phyloP scores from a whole-genome alignment of 2,797 vertebrate species.

The Amniataba percoides region DNA sequence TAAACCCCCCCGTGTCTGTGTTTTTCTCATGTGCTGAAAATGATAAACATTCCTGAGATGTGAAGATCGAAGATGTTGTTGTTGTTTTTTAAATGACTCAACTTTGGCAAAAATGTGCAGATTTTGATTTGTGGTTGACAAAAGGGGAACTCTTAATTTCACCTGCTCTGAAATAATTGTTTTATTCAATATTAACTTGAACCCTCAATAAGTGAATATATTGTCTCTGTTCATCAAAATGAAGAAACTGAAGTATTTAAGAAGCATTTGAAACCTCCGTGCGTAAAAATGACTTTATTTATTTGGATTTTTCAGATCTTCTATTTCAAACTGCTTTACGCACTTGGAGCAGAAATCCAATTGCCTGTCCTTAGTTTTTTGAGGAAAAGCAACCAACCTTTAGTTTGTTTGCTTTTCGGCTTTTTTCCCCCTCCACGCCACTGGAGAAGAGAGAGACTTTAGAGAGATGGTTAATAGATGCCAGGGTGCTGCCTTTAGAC shows the following conservation, averaged over 20 bases:
- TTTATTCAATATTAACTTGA: neutral
- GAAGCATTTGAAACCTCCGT: neutral
- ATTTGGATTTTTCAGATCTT: neutral
- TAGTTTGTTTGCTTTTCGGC: constrained; percentile 90
- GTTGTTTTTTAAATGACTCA: neutral
- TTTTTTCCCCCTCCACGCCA: constrained; percentile 75
- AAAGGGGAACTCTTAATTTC: neutral
- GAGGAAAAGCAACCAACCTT: constrained; percentile 70
- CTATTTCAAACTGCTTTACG: neutral
- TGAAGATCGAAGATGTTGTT: neutral
- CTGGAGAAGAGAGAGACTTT: constrained; percentile 82
- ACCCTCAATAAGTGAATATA: neutral
- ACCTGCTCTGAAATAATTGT: neutral
- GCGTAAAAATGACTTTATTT: neutral
- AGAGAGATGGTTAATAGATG: constrained; percentile 88
- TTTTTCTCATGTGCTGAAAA: neutral
- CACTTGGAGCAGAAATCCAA: constrained; percentile 28
- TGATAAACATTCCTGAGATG: constrained; percentile 29
- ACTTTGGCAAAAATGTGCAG: neutral
- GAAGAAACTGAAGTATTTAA: neutral
- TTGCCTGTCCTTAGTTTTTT: constrained; percentile 38
- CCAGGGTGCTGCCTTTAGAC: constrained; percentile 88
- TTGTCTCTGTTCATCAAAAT: neutral
- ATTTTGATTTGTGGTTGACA: neutral
- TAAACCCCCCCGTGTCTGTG: constrained; percentile 20